phyloP scores from a whole-genome alignment of 2,113 vertebrate species.

The Lucifuga dentata region DNA sequence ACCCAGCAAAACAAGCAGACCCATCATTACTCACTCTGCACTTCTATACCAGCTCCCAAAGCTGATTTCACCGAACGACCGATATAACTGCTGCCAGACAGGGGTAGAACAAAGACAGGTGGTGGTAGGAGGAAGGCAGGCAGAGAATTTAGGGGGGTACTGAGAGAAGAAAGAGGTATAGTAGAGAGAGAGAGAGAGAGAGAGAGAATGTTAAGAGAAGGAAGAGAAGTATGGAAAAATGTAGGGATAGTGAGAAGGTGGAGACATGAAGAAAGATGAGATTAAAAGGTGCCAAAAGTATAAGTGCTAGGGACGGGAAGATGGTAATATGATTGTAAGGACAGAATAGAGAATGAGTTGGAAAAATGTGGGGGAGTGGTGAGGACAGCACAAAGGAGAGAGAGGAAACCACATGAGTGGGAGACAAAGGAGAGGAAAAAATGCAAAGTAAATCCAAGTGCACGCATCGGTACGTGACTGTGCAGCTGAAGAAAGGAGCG shows the following conservation, averaged over 20 bases:
- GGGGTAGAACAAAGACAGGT: conserved; percentile 61
- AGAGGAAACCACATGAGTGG: conserved; percentile 25
- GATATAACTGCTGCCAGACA: conserved; percentile 45
- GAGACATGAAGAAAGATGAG: conserved; percentile 7
- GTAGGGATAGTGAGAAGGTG: not conserved
- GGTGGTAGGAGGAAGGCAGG: conserved; percentile 32
- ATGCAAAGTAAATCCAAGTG: conserved; percentile 57
- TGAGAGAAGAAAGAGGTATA: conserved; percentile 14
- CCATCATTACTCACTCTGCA: conserved; percentile 53
- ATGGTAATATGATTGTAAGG: conserved; percentile 6
- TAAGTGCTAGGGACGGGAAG: conserved; percentile 6
- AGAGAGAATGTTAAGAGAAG: not conserved
- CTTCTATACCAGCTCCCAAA: conserved; percentile 29
- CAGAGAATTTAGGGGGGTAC: not conserved
- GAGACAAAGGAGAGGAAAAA: conserved; percentile 55
- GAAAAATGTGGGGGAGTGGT: conserved; percentile 15
- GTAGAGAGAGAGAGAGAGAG: not conserved
- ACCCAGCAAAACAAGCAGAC: conserved; percentile 51
- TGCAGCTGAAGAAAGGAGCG: conserved; percentile 42
- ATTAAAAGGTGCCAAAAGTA: conserved; percentile 28
- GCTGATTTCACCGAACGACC: conserved; percentile 31
- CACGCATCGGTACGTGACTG: conserved; percentile 54
- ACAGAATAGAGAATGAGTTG: conserved; percentile 2
- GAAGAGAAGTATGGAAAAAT: not conserved
- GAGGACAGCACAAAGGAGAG: conserved; percentile 15